Evolutionary conservation across 2,888 invertebrate genomes (phyloP).

Genomic region (Sthenelais limicola): DNA sequence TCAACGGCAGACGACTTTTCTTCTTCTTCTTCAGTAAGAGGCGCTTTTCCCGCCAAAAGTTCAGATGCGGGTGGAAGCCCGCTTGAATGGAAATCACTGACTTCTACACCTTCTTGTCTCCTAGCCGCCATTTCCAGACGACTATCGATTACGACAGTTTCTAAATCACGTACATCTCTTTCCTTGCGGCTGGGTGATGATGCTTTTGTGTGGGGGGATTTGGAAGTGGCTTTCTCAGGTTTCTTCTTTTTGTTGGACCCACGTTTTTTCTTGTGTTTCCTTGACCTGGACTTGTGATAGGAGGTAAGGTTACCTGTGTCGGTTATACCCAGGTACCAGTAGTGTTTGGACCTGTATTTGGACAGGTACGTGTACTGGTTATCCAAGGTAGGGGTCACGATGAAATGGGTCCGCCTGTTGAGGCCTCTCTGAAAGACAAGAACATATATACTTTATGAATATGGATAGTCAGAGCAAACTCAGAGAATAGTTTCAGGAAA

Average conservation of each 20-base stretch:
- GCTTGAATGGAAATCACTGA: too few species aligned
- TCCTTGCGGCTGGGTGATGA: not conserved
- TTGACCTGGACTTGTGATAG: not conserved
- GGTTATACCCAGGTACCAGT: constrained; percentile 28
- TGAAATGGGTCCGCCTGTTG: constrained; percentile 18
- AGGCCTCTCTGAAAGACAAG: not conserved
- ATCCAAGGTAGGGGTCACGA: not conserved
- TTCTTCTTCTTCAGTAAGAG: too few species aligned
- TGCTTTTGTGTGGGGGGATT: not conserved
- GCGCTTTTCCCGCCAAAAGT: too few species aligned
- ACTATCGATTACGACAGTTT: too few species aligned
- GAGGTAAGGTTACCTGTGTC: constrained; percentile 15
- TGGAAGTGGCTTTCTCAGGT: not conserved
- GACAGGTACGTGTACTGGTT: constrained; percentile 10
- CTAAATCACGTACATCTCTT: not conserved
- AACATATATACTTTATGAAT: too few species aligned
- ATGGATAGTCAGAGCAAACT: too few species aligned
- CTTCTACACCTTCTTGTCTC: too few species aligned
- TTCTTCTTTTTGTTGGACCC: not conserved
- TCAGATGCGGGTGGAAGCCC: too few species aligned
- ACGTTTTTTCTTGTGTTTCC: too few species aligned
- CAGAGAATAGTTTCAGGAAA: too few species aligned
- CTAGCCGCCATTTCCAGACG: too few species aligned
- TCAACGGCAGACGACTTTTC: too few species aligned
- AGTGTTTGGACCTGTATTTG: not conserved